Conservation (phyloP, 2,113 vertebrate genomes). For the Rhinolophus sinicus region DNA sequence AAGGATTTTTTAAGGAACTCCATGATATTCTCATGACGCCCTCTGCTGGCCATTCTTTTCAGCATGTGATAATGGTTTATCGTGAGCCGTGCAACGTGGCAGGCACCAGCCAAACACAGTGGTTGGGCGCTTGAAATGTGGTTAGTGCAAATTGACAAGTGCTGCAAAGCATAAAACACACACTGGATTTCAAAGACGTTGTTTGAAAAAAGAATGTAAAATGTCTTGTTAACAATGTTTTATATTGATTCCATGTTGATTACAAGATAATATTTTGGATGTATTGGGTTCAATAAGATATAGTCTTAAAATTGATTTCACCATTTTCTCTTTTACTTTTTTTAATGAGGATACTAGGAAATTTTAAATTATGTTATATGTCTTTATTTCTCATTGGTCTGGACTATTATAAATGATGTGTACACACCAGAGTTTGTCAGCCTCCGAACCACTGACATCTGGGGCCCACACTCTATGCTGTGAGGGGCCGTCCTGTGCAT, state of each 20-base stretch:
- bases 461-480: too few species aligned
- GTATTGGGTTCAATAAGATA: neutral
- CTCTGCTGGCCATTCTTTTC: neutral
- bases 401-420: neutral
- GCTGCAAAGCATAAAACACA: neutral
- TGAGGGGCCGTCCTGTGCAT: rapidly evolving
- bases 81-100: rapidly evolving
- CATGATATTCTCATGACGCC: neutral
- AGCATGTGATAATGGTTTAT: rapidly evolving
- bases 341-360: neutral
- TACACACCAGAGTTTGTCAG: neutral
- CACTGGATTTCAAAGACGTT: neutral
- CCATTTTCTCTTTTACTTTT: neutral
- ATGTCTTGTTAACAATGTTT: neutral
- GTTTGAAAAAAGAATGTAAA: rapidly evolving
- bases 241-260: too few species aligned
- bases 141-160: rapidly evolving
- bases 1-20: neutral
- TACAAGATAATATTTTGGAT: neutral
- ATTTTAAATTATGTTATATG: neutral
- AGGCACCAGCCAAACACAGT: rapidly evolving
- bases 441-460: too few species aligned
- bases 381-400: neutral
- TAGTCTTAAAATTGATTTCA: neutral
- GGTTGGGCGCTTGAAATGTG: rapidly evolving